Conservation (phyloP, 1,140 invertebrate species). For the Protaetia brevitarsis region DNA sequence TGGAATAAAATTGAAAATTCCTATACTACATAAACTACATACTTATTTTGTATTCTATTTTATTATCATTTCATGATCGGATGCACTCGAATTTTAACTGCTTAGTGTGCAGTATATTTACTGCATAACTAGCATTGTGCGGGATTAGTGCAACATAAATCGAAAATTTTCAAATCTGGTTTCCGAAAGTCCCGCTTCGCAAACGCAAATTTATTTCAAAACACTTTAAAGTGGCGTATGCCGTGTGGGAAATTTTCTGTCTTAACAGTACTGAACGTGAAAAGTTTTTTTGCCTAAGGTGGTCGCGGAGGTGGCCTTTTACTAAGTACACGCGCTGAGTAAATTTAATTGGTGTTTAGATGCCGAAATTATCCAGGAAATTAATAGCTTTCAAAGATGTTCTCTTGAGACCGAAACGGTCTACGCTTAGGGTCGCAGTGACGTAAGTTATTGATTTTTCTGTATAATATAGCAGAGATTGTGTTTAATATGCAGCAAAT, state of each 20-base stretch:
- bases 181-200: background rate
- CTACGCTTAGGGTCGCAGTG: slow-evolving; percentile 81
- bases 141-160: no score
- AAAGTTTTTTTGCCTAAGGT: background rate
- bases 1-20: no score
- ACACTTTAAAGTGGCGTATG: slow-evolving; percentile 8
- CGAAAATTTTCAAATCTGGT: background rate
- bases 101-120: no score
- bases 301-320: background rate
- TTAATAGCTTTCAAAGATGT: slow-evolving; percentile 98
- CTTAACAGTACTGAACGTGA: background rate
- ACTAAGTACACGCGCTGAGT: background rate
- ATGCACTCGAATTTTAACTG: no score
- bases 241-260: background rate
- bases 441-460: slow-evolving; percentile 66
- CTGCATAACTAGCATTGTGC: no score
- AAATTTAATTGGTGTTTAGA: slow-evolving; percentile 46
- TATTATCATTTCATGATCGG: no score
- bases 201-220: background rate
- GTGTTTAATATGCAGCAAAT: background rate
- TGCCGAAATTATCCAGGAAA: slow-evolving; percentile 94
- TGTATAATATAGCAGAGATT: background rate
- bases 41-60: no score
- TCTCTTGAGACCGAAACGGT: slow-evolving; percentile 84
- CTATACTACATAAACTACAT: no score